Percentiles rank a stretch among this genome's conserved stretches.
These are phyloP conservation scores for Tribolium freemani DNA, from an alignment of 2,888 invertebrate species.

Conservation along the genomic window DNA sequence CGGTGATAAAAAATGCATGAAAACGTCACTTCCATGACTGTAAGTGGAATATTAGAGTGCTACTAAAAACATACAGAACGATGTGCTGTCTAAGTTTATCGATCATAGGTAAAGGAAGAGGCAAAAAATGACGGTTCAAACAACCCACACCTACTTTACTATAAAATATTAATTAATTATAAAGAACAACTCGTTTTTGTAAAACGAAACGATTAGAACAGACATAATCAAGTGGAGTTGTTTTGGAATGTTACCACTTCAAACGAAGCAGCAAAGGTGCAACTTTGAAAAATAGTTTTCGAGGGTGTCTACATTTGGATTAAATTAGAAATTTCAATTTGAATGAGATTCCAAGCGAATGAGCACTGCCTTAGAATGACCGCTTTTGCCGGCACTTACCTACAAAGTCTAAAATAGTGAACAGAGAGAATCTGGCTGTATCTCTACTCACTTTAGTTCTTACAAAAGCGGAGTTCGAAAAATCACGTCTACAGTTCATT, in stretches of 20 bases:
- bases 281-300: background rate
- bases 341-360: slow-evolving; percentile 1
- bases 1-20: background rate
- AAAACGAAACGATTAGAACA: too few species aligned
- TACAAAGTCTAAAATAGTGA: background rate
- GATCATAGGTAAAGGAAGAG: too few species aligned
- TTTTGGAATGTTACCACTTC: too few species aligned
- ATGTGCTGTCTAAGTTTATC: too few species aligned
- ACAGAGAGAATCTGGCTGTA: background rate
- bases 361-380: background rate
- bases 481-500: slow-evolving; percentile 44
- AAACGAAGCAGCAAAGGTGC: background rate
- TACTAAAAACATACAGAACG: too few species aligned
- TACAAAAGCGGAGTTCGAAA: slow-evolving; percentile 17
- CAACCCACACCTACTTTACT: too few species aligned
- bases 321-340: slow-evolving; percentile 25
- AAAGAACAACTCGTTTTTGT: too few species aligned
- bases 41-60: background rate
- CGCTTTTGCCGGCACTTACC: slow-evolving; percentile 1
- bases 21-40: background rate
- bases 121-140: too few species aligned
- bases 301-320: background rate
- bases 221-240: too few species aligned
- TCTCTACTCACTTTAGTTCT: slow-evolving; percentile 10
- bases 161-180: too few species aligned